phyloP scores from a whole-genome alignment of 2,888 invertebrate species.

The Thera britannica region DNA sequence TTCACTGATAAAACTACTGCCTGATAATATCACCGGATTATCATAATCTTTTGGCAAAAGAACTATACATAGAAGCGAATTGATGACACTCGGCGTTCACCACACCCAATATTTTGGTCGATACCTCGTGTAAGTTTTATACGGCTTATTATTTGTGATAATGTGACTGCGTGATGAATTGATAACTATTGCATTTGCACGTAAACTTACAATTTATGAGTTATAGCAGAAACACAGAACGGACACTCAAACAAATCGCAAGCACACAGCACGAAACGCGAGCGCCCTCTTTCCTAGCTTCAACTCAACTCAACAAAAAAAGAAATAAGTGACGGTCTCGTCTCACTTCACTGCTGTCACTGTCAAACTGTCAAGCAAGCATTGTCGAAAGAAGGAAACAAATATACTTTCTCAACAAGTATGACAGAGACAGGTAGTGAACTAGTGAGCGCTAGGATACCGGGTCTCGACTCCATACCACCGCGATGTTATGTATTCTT shows the following conservation, averaged over 20 bases:
- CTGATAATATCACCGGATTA: background rate
- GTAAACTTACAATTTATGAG: slow-evolving; percentile 49
- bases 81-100: slow-evolving; percentile 65
- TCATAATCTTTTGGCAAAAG: too few species aligned
- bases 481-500: too few species aligned
- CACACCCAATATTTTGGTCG: slow-evolving; percentile 71
- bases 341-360: background rate
- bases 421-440: background rate
- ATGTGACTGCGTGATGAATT: background rate
- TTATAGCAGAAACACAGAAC: background rate
- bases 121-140: slow-evolving; percentile 30
- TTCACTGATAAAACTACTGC: slow-evolving; percentile 11
- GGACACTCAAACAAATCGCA: too few species aligned
- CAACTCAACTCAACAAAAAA: too few species aligned
- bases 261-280: background rate
- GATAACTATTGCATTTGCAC: slow-evolving; percentile 1
- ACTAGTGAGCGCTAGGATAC: too few species aligned
- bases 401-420: background rate
- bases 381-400: background rate
- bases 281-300: slow-evolving; percentile 49
- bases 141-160: background rate
- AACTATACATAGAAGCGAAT: slow-evolving; percentile 38
- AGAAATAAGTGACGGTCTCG: background rate
- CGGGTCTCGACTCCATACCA: too few species aligned
- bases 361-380: background rate